phyloP scores from a whole-genome alignment of 2,113 vertebrate species.

The Pterocles orientalis region DNA sequence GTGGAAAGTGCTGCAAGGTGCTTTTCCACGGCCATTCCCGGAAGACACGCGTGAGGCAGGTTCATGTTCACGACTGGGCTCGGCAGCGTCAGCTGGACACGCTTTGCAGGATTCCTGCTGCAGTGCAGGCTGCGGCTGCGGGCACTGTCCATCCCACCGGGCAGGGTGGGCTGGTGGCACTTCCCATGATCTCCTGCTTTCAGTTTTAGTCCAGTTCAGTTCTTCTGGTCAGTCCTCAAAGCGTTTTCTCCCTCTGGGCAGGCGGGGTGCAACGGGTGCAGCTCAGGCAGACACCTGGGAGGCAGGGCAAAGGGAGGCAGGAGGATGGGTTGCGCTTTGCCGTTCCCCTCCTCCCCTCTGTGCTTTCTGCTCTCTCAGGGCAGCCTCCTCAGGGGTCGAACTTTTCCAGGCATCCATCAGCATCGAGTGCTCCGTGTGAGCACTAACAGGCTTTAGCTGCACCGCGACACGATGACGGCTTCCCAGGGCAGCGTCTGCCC shows the following conservation, averaged over 20 bases:
- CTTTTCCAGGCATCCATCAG: neutral
- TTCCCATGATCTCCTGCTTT: neutral
- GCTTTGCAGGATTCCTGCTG: fast-evolving
- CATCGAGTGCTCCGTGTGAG: fast-evolving
- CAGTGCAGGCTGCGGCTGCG: fast-evolving
- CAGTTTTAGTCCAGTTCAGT: neutral
- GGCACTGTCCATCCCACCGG: fast-evolving
- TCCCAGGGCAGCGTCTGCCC: neutral
- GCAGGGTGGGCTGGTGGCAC: neutral
- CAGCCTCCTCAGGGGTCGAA: neutral
- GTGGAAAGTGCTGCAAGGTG: fast-evolving
- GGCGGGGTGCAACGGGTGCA: neutral
- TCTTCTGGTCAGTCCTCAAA: neutral
- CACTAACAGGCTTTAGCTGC: neutral
- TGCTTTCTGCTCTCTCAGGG: neutral
- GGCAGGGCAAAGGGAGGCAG: neutral
- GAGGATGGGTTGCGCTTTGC: neutral
- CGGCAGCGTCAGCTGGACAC: neutral
- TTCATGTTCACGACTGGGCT: neutral
- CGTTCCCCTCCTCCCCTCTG: neutral
- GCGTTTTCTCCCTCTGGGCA: neutral
- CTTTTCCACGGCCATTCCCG: neutral
- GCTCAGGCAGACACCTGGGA: neutral
- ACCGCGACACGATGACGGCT: neutral
- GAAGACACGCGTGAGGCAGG: neutral